A percentile compares a stretch with the other conserved stretches of the same genome.
These are phyloP conservation scores for Nemapogon koenigi DNA, from an alignment of 2,888 invertebrate genomes.

Conservation along the genomic window DNA sequence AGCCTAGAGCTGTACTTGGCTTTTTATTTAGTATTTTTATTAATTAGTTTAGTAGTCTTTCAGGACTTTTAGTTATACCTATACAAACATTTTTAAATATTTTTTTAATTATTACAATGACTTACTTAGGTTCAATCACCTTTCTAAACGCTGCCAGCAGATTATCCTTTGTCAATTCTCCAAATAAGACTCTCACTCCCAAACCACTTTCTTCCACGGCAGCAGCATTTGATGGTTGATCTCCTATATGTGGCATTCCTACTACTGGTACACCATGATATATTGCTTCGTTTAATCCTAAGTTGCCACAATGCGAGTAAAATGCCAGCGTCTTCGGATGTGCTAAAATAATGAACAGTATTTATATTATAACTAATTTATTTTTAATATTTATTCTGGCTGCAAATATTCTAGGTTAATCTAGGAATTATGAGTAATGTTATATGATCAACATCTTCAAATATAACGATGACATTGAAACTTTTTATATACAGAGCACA, in stretches of 20 bases:
- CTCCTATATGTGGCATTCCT: slow-evolving; percentile 65
- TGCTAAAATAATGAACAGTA: slow-evolving; percentile 42
- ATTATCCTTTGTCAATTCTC: slow-evolving; percentile 52
- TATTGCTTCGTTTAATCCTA: slow-evolving; percentile 66
- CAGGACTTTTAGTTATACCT: no score
- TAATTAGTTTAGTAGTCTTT: no score
- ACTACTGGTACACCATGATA: slow-evolving; percentile 67
- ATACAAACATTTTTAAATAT: background rate
- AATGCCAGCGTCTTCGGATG: slow-evolving; percentile 67
- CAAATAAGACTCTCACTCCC: slow-evolving; percentile 50
- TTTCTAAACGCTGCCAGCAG: slow-evolving; percentile 55
- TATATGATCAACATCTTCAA: no score
- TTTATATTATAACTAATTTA: no score
- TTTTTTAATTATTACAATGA: slow-evolving; percentile 7
- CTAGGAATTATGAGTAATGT: no score
- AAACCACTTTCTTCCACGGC: slow-evolving; percentile 61
- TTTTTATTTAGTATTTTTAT: background rate
- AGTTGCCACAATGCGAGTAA: slow-evolving; percentile 66
- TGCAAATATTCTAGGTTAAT: no score
- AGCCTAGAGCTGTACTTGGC: background rate
- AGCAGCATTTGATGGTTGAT: slow-evolving; percentile 66
- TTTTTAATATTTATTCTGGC: no score
- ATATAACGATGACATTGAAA: no score
- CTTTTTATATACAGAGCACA: no score
- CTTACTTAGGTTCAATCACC: slow-evolving; percentile 63